phyloP scores from a whole-genome alignment of 2,888 invertebrate genomes.

The Sarcophaga carnaria region DNA sequence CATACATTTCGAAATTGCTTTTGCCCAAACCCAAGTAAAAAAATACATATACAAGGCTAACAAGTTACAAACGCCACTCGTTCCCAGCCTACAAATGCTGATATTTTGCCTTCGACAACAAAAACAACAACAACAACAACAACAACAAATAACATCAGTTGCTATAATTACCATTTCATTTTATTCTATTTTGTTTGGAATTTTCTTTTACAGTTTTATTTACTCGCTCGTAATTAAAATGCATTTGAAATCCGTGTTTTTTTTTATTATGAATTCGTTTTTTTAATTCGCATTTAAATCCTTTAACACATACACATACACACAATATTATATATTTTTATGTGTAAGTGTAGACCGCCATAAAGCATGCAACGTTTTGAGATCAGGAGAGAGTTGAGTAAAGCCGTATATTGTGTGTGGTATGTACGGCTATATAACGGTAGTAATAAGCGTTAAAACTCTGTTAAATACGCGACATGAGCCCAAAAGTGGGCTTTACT shows the following conservation, averaged over 20 bases:
- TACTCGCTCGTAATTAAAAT: conserved; percentile 51
- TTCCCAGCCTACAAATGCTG: conserved; percentile 17
- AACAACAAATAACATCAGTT: conserved; percentile 54
- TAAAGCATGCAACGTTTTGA: not conserved
- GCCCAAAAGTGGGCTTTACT: conserved; percentile 67
- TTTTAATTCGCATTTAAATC: not conserved
- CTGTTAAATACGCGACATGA: conserved; percentile 59
- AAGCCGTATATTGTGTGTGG: not conserved
- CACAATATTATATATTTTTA: not conserved
- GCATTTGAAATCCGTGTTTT: conserved; percentile 41
- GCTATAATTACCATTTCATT: conserved; percentile 70
- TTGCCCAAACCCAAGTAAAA: not conserved
- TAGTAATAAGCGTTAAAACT: conserved; percentile 48
- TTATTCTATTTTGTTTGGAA: conserved; percentile 34
- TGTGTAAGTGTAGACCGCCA: not conserved
- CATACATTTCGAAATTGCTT: not conserved
- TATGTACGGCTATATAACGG: conserved; percentile 5
- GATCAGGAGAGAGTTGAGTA: not conserved
- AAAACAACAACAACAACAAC: not conserved
- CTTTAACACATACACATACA: not conserved
- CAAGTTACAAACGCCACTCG: conserved; percentile 27
- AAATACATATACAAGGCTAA: conserved; percentile 40
- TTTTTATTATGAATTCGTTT: not conserved
- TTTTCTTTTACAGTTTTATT: conserved; percentile 33
- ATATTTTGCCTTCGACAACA: not conserved